These are phyloP conservation scores for Xerus rutilus DNA, from an alignment of 2,797 vertebrate species.

Conservation along the genomic window DNA sequence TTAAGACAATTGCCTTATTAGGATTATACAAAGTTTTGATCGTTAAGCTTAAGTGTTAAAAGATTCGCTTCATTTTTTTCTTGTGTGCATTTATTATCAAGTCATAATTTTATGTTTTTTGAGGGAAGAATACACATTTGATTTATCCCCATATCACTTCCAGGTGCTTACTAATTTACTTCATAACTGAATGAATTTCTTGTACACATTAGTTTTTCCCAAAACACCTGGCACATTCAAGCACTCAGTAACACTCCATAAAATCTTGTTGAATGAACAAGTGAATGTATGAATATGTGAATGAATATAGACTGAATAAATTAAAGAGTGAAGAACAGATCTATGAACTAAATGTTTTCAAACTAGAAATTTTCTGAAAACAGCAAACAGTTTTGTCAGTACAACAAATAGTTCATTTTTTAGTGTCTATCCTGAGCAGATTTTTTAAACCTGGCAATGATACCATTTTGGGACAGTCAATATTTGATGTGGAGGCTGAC, in stretches of 20 bases:
- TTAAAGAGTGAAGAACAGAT: constrained; percentile 2
- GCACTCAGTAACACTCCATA: neutral
- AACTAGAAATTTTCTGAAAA: constrained; percentile 12
- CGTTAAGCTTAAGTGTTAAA: neutral
- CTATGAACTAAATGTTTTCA: constrained; percentile 46
- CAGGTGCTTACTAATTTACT: constrained; percentile 49
- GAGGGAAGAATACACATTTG: constrained; percentile 24
- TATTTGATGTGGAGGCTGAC: neutral
- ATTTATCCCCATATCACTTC: constrained; percentile 15
- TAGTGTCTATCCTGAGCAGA: constrained; percentile 26
- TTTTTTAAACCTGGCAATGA: neutral
- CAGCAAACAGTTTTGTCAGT: neutral
- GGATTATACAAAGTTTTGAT: constrained; percentile 33
- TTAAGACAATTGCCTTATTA: constrained; percentile 35
- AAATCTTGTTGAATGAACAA: constrained; percentile 58
- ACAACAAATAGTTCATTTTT: neutral
- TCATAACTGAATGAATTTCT: constrained; percentile 52
- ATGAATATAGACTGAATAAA: constrained; percentile 36
- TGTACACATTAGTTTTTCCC: constrained; percentile 1
- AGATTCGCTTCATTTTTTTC: constrained; percentile 14
- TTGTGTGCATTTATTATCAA: constrained; percentile 49
- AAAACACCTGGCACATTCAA: constrained; percentile 38
- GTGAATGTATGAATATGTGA: constrained; percentile 34
- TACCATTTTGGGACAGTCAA: neutral
- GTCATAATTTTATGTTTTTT: constrained; percentile 12